Evolutionary conservation across 1,140 invertebrate genomes (phyloP), one percentile per base, ranked within the genome.

Genomic region (Mya arenaria): DNA sequence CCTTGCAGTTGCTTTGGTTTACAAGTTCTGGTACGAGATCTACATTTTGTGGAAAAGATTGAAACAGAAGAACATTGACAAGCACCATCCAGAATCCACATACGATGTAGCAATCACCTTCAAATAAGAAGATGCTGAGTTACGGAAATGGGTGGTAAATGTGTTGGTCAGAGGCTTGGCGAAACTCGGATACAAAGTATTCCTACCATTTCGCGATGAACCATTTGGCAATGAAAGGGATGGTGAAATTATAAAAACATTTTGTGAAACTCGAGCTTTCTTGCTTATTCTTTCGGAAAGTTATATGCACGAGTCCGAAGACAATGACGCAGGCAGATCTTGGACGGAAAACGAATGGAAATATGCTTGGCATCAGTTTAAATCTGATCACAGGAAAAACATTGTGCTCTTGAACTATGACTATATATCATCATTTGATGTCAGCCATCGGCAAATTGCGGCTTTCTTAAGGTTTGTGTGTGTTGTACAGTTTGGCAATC

Each of bases 331-430:
- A 13, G 44, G 32, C 13, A 4, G 73, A 28, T 32, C 73, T 28
- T 77, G 73, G 73, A 48, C 73, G 6, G 73, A 77, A 48, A 77
- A 65, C 56, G 73, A 77, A 36, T 77, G 58, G 60, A 77, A 77
- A 52, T 77, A 34, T 52, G 60, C 56, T 19, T 77, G 73, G 73
- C 44, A 48, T 23, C 28, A 32, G 19, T 77, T 77, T 25, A 48
- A 52, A 66, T 0, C 1, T 17, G 4, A 44, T 28, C 30, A 30
- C 30, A 28, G 1, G 4, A 77, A 77, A 30, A 77, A 62, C 17
- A 62, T 77, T 77, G 58, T 77, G 15, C 17, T 77, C 6, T 23
- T 77, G 0, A 77, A 77, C 30, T 77, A 58, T 65, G 73, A 77
- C 36, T 44, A 65, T 37, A 4, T 65, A 39, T 32, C 60, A 28